Evolutionary conservation across 2,888 invertebrate genomes (phyloP).

Genomic region (Athetis lepigone): DNA sequence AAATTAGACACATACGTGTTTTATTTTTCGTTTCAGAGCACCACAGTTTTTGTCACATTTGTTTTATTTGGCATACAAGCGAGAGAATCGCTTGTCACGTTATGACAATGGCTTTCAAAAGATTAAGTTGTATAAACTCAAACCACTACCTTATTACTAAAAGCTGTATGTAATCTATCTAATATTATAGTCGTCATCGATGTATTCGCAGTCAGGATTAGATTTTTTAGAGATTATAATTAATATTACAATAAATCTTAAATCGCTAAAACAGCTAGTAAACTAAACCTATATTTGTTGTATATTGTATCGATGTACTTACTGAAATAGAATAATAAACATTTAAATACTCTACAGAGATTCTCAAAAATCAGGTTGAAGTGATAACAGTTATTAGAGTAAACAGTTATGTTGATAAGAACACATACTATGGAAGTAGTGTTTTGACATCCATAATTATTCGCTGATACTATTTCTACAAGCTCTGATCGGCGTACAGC

Average conservation of each 20-base stretch:
- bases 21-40: too few species aligned
- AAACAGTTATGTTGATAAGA: slow-evolving; percentile 1
- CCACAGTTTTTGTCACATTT: too few species aligned
- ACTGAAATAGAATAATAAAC: background rate
- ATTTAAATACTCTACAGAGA: slow-evolving; percentile 19
- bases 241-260: slow-evolving; percentile 10
- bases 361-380: slow-evolving; percentile 10
- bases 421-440: background rate
- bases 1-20: too few species aligned
- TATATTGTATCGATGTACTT: slow-evolving; percentile 16
- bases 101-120: too few species aligned
- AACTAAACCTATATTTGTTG: slow-evolving; percentile 8
- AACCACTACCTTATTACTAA: slow-evolving; percentile 10
- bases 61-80: too few species aligned
- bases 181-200: background rate
- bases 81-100: too few species aligned
- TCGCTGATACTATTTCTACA: slow-evolving; percentile 43
- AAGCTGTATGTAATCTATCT: slow-evolving; percentile 5
- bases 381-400: background rate
- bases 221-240: background rate
- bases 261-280: slow-evolving; percentile 20
- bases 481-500: slow-evolving; percentile 45
- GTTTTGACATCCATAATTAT: slow-evolving; percentile 11
- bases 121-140: slow-evolving; percentile 21
- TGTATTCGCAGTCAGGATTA: slow-evolving; percentile 16